Base-by-base conservation (phyloP, 2,888 invertebrate genomes). In the Pyrochroa serraticornis region DNA sequence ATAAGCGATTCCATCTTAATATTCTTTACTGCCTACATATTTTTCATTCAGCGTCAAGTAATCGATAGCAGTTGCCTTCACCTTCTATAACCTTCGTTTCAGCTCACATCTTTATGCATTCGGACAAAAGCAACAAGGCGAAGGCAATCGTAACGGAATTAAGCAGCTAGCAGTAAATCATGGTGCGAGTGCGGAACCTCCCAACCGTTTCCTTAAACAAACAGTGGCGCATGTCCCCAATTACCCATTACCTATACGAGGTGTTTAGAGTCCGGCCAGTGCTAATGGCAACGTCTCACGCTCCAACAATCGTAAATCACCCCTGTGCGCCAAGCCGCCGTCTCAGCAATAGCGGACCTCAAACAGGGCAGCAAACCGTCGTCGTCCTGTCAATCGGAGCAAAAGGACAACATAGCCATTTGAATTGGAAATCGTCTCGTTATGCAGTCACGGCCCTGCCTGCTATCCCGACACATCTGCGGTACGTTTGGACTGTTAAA, bases 161-260 rank as follows among this genome's bases (percentile, higher is more conserved):
- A 22, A 22, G 22, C 22, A 5, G 22, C 22, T 5, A 22, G 52
- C 51, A 52, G 62, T 63, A 67, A 69, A 65, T 66, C 65, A 68
- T 64, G 64, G 61, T 62, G 60, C 61, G 60, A 67, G 63, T 63
- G 60, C 51, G 53, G 63, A 60, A 63, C 65, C 66, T 57, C 70
- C 70, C 70, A 57, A 58, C 66, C 67, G 69, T 73, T 73, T 74
- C 73, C 73, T 70, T 69, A 67, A 71, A 70, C 70, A 73, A 73
- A 73, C 73, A 71, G 67, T 67, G 56, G 72, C 70, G 70, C 71
- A 71, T 72, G 71, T 71, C 72, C 66, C 71, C 73, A 74, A 75
- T 74, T 75, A 74, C 71, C 73, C 73, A 69, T 72, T 74, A 73
- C 73, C 72, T 71, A 72, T 72, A 74, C 69, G 74, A 75, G 73